Evolutionary conservation across 2,888 invertebrate genomes (phyloP).

Genomic region (Drosophila greeni): DNA sequence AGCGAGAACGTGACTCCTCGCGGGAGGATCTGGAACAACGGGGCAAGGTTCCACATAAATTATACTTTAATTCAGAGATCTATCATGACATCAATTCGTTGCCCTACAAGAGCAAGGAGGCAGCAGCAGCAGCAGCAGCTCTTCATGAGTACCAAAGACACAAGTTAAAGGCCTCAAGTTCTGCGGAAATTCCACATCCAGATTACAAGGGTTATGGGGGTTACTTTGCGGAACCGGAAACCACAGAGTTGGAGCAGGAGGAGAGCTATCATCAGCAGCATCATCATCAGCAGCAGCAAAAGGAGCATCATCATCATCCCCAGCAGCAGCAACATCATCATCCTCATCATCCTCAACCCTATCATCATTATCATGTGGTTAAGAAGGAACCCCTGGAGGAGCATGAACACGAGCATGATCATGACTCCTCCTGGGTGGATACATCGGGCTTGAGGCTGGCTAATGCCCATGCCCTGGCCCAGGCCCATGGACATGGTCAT

Average conservation of each 20-base stretch:
- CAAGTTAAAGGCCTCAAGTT: slow-evolving; percentile 48
- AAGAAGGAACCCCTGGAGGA: slow-evolving; percentile 73
- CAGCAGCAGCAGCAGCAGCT: slow-evolving; percentile 19
- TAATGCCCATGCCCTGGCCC: slow-evolving; percentile 28
- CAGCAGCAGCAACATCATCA: slow-evolving; percentile 63
- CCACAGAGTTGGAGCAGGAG: slow-evolving; percentile 39
- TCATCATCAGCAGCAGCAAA: slow-evolving; percentile 62
- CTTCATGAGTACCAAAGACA: slow-evolving; percentile 61
- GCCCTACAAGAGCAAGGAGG: slow-evolving; percentile 72
- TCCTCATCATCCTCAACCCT: slow-evolving; percentile 58
- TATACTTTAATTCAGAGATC: slow-evolving; percentile 78
- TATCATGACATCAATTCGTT: slow-evolving; percentile 78
- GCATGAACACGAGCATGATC: slow-evolving; percentile 40
- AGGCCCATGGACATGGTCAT: not conserved
- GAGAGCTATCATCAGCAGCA: not conserved
- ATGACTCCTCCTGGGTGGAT: slow-evolving; percentile 60
- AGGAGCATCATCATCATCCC: not conserved
- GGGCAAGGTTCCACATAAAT: slow-evolving; percentile 64
- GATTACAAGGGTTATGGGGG: slow-evolving; percentile 76
- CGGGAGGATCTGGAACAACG: slow-evolving; percentile 48
- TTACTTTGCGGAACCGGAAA: slow-evolving; percentile 73
- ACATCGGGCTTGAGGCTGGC: slow-evolving; percentile 50
- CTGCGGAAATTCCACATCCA: slow-evolving; percentile 44
- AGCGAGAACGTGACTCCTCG: slow-evolving; percentile 36
- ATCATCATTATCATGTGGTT: slow-evolving; percentile 71